phyloP scores from a whole-genome alignment of 1,140 invertebrate genomes.

The Zeugodacus cucurbitae region DNA sequence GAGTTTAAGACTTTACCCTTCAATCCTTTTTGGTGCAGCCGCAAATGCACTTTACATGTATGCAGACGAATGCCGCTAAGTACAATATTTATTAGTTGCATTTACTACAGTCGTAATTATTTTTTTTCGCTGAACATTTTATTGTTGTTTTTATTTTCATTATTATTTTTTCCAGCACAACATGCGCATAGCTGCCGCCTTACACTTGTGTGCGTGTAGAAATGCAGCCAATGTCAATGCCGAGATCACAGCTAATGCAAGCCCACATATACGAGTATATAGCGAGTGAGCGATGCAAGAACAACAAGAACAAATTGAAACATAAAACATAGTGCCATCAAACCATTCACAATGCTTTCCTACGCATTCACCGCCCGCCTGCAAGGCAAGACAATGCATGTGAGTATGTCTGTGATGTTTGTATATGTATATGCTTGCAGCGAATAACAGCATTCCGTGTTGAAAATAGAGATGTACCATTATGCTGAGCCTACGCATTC shows the following conservation, averaged over 20 bases:
- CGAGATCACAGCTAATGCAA: background rate
- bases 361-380: background rate
- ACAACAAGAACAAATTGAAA: background rate
- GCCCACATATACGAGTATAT: background rate
- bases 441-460: background rate
- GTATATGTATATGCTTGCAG: too few species aligned
- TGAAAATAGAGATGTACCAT: background rate
- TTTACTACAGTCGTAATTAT: background rate
- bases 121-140: background rate
- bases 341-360: slow-evolving; percentile 12
- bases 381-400: background rate
- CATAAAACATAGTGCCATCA: background rate
- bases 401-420: too few species aligned
- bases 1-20: background rate
- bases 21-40: background rate
- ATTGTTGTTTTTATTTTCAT: background rate
- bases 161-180: background rate
- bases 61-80: background rate
- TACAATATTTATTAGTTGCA: background rate
- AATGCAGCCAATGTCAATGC: background rate
- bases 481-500: background rate
- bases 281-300: background rate
- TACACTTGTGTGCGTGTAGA: background rate
- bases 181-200: background rate
- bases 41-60: slow-evolving; percentile 29